Base-by-base conservation (phyloP, 2,113 vertebrate genomes). In the Daubentonia madagascariensis region DNA sequence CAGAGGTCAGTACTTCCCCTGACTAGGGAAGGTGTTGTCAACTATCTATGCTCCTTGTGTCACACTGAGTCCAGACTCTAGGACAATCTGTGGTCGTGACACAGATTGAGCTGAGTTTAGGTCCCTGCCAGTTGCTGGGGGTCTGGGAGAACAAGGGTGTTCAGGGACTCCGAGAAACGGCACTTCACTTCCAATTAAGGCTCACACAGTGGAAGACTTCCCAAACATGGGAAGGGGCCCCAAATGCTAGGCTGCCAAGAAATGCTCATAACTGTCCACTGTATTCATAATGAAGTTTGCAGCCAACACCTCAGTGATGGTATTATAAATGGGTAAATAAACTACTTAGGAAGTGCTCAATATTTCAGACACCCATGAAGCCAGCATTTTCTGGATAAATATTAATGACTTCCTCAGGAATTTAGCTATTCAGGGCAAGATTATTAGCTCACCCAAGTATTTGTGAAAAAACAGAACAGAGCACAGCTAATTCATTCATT, bases 361-460 rank as follows among this genome's bases (percentile, higher is more conserved):
- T 86, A 87, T 63, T 96, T 43, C 63, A 91, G 70, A 91, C 23
- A 57, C 5, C 11, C 43, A 22, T 2, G 43, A 92, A 83, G 63
- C 59, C 32, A 68, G 23, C 0, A 2, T 91, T 94, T 94, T 65
- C 37, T 45, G 16, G 45, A 59, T 76, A 89, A 94, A 88, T 28
- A 63, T 78, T 63, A 94, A 81, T 43, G 48, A 22, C 68, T 97
- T 95, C 65, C 70, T 85, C 57, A 72, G 63, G 37, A 65, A 87
- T 1, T 91, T 57, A 86, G 22, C 52, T 96, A 72, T 68, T 90
- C 20, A 92, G 35, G 85, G 61, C 4, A 67, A 50, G 80, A 78
- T 50, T n/a, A 59, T 45, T 76, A 92, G 14, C 83, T 90, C 81
- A 96, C 54, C 57, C 23, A 95, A 91, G 28, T 96, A 78, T 84